phyloP scores from a whole-genome alignment of 2,888 invertebrate species.

The Dorcus parallelipipedus region DNA sequence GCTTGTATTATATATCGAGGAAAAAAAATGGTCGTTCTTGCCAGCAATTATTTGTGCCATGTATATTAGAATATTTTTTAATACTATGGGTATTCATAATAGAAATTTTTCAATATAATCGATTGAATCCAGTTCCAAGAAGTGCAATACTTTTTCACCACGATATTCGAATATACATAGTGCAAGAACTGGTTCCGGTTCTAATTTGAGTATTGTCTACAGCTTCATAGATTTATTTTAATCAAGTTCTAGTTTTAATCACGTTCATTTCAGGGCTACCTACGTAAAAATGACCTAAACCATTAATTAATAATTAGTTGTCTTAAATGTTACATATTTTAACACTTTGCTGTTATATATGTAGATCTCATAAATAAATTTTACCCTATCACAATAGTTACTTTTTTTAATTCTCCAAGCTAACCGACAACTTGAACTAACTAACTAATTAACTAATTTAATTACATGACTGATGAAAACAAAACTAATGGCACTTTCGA shows the following conservation, averaged over 20 bases:
- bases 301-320: constrained; percentile 18
- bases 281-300: neutral
- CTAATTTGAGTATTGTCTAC: too few relatives aligned
- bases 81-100: too few relatives aligned
- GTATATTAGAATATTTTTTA: neutral
- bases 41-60: constrained; percentile 11
- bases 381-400: constrained; percentile 10
- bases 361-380: constrained; percentile 29
- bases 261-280: too few relatives aligned
- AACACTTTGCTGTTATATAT: constrained; percentile 27
- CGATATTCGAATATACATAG: neutral
- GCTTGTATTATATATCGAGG: constrained; percentile 32
- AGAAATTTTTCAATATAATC: too few relatives aligned
- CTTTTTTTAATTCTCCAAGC: too few relatives aligned
- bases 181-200: neutral
- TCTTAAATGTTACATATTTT: constrained; percentile 30
- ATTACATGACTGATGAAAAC: too few relatives aligned
- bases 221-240: neutral
- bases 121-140: neutral
- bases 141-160: neutral
- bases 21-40: constrained; percentile 27
- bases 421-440: too few relatives aligned
- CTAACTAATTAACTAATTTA: too few relatives aligned
- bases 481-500: too few relatives aligned
- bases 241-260: neutral